Evolutionary conservation across 2,888 invertebrate genomes (phyloP), one percentile per base, ranked within the genome.

Genomic region (Eristalinus sepulchralis): DNA sequence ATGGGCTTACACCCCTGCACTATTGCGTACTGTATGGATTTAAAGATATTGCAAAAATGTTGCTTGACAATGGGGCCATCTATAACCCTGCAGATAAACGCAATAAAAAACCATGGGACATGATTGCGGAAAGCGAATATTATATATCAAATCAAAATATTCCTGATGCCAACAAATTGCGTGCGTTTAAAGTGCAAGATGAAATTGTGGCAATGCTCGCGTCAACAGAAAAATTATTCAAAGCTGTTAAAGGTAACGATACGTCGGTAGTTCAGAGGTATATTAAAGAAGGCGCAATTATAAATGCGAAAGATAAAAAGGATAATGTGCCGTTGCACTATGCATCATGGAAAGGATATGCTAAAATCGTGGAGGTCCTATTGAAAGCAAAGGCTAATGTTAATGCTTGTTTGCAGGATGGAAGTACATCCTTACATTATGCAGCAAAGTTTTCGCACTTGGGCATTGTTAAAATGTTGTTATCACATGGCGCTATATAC

Each of bases 291-390:
- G 70, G 39, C 10, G 59, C 59, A n/a, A 2, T 76, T 20, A 2
- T 57, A 3, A 76, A 66, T 64, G 36, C 66, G 5, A 66, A 55
- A 5, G 34, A 33, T 22, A 20, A 6, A 1, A 36, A 76, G 10
- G 68, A 68, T 6, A 3, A n/a, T 1, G 78, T 68, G 13, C 75
- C 86, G 10, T 55, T 88, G 27, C 88, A 83, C 57, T 22, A 24
- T 60, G 88, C 88, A 20, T 62, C 88, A 33, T 83, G 84, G 68
- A 86, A 82, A 22, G 90, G 91, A 17, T 87, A 89, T 72, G 53
- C 88, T 6, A 80, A 83, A 11, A 88, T 89, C 8, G 81, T 88
- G 62, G 60, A 82, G 13, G 22, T 84, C 39, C 66, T 89, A 63
- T 64, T 88, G 11, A 20, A 75, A 27, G 80, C 87, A 53, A 77